Conservation (phyloP, 2,797 vertebrate species). For the Ceyx erithaca region DNA sequence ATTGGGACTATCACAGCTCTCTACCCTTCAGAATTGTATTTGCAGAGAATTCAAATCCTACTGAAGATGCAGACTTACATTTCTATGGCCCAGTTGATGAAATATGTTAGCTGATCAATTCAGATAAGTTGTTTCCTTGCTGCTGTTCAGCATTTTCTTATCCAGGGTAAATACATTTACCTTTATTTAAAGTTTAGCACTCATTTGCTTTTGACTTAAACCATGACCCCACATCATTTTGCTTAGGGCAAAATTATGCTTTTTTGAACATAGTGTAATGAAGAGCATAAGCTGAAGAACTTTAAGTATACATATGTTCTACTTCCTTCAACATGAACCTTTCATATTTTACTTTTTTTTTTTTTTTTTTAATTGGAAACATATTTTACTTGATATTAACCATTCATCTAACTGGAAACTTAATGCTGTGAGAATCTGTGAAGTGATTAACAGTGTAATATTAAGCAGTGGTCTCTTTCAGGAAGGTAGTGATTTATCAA, state of each 20-base stretch:
- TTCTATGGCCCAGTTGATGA: not conserved
- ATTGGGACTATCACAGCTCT: not conserved
- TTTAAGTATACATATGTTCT: accelerated
- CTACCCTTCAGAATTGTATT: not conserved
- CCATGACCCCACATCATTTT: not conserved
- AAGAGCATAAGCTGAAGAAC: not conserved
- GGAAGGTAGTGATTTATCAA: not conserved
- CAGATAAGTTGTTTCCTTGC: not conserved
- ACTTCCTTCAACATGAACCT: not conserved
- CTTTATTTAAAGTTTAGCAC: not conserved
- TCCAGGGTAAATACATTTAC: not conserved
- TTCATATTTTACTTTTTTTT: not conserved
- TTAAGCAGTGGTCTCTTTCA: not conserved
- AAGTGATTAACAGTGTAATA: not conserved
- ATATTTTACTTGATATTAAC: not conserved
- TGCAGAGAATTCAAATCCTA: not conserved
- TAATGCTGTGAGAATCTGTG: not conserved
- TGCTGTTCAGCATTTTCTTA: not conserved
- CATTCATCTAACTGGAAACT: not conserved
- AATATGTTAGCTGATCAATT: not conserved
- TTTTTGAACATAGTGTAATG: not conserved
- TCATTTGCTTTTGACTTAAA: not conserved
- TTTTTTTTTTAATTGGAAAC: not conserved
- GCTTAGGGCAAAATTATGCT: not conserved
- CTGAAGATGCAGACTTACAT: not conserved